These are phyloP conservation scores for Drosophila tani DNA, from an alignment of 1,140 invertebrate species.

Conservation along the genomic window DNA sequence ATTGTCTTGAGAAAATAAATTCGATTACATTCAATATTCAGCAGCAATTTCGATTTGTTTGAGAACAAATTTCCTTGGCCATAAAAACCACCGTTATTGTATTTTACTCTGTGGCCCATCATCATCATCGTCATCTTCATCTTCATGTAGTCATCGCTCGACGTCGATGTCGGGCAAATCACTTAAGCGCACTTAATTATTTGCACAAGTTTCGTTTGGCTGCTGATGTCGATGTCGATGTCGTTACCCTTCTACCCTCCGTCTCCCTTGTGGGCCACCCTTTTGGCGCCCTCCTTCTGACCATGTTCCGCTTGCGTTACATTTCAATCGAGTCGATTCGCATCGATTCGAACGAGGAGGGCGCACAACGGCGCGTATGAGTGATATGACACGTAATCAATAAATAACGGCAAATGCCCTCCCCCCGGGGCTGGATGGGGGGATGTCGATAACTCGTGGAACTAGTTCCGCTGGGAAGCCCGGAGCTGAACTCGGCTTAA, in stretches of 20 bases:
- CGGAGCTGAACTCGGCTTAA: conserved; percentile 9
- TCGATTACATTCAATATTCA: conserved; percentile 1
- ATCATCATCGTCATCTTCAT: conserved; percentile 45
- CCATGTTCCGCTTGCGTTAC: conserved; percentile 56
- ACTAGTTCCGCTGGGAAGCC: conserved; percentile 36
- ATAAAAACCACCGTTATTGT: not conserved
- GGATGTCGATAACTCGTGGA: conserved; percentile 12
- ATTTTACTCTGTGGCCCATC: conserved; percentile 4
- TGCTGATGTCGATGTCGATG: conserved; percentile 11
- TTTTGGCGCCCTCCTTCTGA: not conserved
- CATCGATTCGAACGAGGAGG: conserved; percentile 7
- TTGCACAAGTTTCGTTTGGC: conserved; percentile 74
- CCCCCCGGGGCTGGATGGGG: not conserved
- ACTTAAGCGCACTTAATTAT: conserved; percentile 83
- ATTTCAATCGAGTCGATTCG: conserved; percentile 66
- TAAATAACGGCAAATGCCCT: conserved; percentile 70
- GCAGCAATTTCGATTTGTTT: not conserved
- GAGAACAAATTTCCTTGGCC: not conserved
- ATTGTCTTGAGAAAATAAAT: not conserved
- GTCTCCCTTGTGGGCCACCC: not conserved
- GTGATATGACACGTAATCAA: conserved; percentile 83
- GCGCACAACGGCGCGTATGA: conserved; percentile 69
- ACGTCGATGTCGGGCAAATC: conserved; percentile 64
- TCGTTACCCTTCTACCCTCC: not conserved
- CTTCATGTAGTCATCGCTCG: conserved; percentile 45